Base-by-base conservation (phyloP, 53 echinoderm and acorn worm species). In the Henricia sp. region DNA sequence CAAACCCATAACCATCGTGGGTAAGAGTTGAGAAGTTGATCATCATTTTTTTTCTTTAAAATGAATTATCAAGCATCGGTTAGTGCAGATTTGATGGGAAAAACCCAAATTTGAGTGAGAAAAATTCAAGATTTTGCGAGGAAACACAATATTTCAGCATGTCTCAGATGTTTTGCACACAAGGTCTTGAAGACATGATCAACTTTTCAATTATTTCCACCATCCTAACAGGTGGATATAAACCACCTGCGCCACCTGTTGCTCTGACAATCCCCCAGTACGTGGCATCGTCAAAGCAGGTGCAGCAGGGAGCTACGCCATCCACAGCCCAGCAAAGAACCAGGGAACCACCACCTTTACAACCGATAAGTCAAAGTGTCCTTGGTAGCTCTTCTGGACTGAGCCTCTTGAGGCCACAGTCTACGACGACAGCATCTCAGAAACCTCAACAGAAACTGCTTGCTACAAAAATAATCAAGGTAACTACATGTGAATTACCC, bases 401-500 rank as follows among this genome's bases (percentile, higher is more conserved):
- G n/a, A 80, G 63, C 46, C 42, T n/a, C n/a, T n/a, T 52, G 38
- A 54, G 54, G 13, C 73, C 20, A 35, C 24, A 52, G 35, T 24
- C 52, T 34, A 38, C 73, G 52, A 26, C 27, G 46, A 70, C 55
- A 55, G 38, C 14, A 68, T 11, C 6, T 2, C 70, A 27, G 70
- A 43, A 70, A 46, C 26, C 43, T 12, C 80, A 62, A 57, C 62
- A 80, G 62, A 80, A 62, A 63, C 19, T 63, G 50, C 44, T 63
- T 2, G 80, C 80, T 63, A 63, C 80, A 43, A 80, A 80, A 48
- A 80, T 80, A 13, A 64, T 80, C 50, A 80, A 80, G 80, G 80
- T 76, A 58, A 67, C 39, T 25, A 26, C 5, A 62, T 23, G n/a
- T n/a, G n/a, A n/a, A n/a, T n/a, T n/a, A n/a, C n/a, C n/a, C n/a